Base-by-base conservation (phyloP, 2,113 vertebrate genomes). In the Tenrec ecaudatus region DNA sequence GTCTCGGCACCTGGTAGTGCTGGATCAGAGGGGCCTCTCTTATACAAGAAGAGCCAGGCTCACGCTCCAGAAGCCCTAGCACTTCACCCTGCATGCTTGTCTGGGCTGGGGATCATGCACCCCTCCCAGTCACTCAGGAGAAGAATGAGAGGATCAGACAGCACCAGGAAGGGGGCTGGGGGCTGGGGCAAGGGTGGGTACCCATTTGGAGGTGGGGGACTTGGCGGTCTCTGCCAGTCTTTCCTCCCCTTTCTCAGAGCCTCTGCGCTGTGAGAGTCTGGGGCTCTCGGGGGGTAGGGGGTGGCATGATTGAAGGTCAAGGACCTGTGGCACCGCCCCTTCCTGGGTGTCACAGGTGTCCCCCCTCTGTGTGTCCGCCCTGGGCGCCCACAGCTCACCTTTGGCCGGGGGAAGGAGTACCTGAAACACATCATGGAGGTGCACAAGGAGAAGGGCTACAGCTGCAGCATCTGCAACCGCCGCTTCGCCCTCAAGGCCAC, bases 401-500 rank as follows among this genome's bases (percentile, higher is more conserved):
- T 99, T 4, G 99, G 99, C 29, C 99, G 99, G 82, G 99, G 99
- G 53, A 98, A 98, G 95, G 99, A 99, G 68, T 99, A 99, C 96
- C 97, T 99, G 97, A 99, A 98, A 97, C 99, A 99, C 98, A 99
- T 99, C 94, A 99, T 99, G 98, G 99, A 99, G 20, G 98, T 99
- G 90, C 99, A 99, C 98, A 99, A 99, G 95, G 99, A 99, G 98
- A 98, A 99, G 2, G 99, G 99, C 47, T 99, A 99, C 0, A 99
- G 99, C 97, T 99, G 99, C 64, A 98, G 98, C 68, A 99, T 99
- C 97, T 99, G 99, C 85, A 98, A 99, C 96, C 98, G 99, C 0
- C 99, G 99, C 86, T 99, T 99, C 14, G 99, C 99, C 0, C 98
- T 99, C 79, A 99, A 99, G 97, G 99, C 99, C 96, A 99, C 99